phyloP scores from a whole-genome alignment of 2,113 vertebrate genomes.

The Aphelocoma coerulescens region DNA sequence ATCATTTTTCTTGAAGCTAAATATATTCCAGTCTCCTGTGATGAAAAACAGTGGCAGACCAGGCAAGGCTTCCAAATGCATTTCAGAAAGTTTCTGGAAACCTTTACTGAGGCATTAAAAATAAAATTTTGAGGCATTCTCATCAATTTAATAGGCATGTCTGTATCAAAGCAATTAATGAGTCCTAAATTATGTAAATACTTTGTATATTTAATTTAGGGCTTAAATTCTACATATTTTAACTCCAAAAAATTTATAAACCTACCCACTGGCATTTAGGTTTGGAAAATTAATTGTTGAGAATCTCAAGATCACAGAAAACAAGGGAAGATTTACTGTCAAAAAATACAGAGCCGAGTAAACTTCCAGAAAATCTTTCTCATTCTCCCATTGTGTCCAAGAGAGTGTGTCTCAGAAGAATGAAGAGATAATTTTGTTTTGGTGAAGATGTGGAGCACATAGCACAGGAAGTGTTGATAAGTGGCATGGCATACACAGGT shows the following conservation, averaged over 20 bases:
- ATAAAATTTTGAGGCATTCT: background rate
- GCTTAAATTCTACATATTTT: background rate
- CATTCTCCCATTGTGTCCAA: background rate
- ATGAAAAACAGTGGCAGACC: background rate
- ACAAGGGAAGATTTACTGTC: background rate
- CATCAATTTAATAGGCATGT: background rate
- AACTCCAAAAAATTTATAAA: background rate
- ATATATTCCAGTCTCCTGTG: background rate
- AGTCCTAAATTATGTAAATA: background rate
- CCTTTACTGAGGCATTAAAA: background rate
- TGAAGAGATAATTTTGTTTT: background rate
- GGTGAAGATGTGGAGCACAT: background rate
- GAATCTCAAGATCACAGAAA: background rate
- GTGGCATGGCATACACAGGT: rapidly evolving
- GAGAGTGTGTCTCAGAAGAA: background rate
- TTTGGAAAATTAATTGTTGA: background rate
- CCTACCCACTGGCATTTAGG: background rate
- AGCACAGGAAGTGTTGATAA: background rate
- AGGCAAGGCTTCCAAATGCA: background rate
- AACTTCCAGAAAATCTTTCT: background rate
- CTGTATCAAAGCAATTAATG: background rate
- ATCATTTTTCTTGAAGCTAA: background rate
- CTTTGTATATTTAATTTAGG: background rate
- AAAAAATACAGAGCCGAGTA: background rate
- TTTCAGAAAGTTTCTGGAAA: background rate